Percentiles rank a stretch among this genome's conserved stretches.
These are phyloP conservation scores for Drosophila mayaguana DNA, from an alignment of 2,888 invertebrate genomes.

Conservation along the genomic window DNA sequence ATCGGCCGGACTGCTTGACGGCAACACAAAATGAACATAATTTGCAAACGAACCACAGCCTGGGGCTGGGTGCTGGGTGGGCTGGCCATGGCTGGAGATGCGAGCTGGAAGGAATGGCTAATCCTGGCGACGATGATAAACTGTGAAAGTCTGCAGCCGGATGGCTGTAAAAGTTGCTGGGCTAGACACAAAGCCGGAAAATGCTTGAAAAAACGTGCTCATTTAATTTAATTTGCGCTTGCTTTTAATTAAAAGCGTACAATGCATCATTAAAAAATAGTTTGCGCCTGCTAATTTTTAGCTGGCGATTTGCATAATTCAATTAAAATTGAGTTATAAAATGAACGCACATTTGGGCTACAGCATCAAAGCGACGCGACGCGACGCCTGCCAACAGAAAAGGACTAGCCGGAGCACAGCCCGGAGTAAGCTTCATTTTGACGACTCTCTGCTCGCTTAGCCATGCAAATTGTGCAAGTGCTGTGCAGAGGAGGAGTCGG, in stretches of 20 bases:
- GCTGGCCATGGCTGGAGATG: conserved; percentile 8
- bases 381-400: background rate
- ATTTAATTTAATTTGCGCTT: conserved; percentile 78
- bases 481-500: background rate
- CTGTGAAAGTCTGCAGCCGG: conserved; percentile 51
- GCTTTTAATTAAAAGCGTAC: conserved; percentile 77
- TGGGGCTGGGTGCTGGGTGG: conserved; percentile 5
- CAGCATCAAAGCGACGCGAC: conserved; percentile 20
- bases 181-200: conserved; percentile 26
- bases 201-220: conserved; percentile 50
- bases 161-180: conserved; percentile 21
- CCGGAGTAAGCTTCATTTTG: conserved; percentile 55
- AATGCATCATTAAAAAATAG: conserved; percentile 78
- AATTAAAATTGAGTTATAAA: conserved; percentile 81
- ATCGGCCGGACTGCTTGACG: background rate
- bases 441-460: conserved; percentile 62
- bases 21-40: conserved; percentile 65
- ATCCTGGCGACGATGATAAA: conserved; percentile 73
- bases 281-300: conserved; percentile 81
- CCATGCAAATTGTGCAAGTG: conserved; percentile 75
- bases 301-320: conserved; percentile 78
- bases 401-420: background rate
- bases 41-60: conserved; percentile 66
- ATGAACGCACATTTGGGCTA: conserved; percentile 64
- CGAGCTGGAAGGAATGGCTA: conserved; percentile 40